Percentiles rank a stretch among this genome's conserved stretches.
These are phyloP conservation scores for Ailurus styani DNA, from an alignment of 2,113 vertebrate species.

Conservation along the genomic window DNA sequence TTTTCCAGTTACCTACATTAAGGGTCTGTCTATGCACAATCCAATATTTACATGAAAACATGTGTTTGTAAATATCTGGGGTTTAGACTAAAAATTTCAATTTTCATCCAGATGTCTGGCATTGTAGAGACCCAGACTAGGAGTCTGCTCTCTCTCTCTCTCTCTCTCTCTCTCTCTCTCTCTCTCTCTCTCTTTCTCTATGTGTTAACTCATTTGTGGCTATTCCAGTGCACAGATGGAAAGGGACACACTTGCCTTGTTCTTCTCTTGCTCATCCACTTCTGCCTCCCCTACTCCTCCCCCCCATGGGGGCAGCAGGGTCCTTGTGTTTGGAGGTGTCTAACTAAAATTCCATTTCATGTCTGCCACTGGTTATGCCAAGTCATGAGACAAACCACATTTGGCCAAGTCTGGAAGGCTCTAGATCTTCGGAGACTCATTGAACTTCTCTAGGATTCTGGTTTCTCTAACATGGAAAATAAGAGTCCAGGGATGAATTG, in stretches of 20 bases:
- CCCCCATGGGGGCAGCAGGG: too few species aligned
- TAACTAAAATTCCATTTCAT: not conserved
- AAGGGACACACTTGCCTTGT: not conserved
- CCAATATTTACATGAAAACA: constrained; percentile 55
- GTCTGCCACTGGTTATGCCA: not conserved
- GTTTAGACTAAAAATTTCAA: constrained; percentile 20
- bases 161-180: not conserved
- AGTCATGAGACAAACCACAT: not conserved
- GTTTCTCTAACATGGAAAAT: not conserved
- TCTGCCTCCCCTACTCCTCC: not conserved
- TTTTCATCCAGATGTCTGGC: constrained; percentile 55
- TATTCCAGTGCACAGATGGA: not conserved
- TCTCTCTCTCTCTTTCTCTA: not conserved
- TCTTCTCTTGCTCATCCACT: not conserved
- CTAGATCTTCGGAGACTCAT: not conserved
- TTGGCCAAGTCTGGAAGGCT: not conserved
- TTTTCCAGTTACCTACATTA: constrained; percentile 59
- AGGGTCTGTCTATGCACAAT: constrained; percentile 29
- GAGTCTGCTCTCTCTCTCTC: not conserved
- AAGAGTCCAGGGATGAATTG: not conserved
- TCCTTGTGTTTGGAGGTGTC: not conserved
- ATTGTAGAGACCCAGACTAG: not conserved
- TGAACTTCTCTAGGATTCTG: not conserved
- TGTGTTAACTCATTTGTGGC: not conserved
- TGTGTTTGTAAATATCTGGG: constrained; percentile 47